These are phyloP conservation scores for Osmerus mordax DNA, from an alignment of 2,113 vertebrate species.

Conservation along the genomic window DNA sequence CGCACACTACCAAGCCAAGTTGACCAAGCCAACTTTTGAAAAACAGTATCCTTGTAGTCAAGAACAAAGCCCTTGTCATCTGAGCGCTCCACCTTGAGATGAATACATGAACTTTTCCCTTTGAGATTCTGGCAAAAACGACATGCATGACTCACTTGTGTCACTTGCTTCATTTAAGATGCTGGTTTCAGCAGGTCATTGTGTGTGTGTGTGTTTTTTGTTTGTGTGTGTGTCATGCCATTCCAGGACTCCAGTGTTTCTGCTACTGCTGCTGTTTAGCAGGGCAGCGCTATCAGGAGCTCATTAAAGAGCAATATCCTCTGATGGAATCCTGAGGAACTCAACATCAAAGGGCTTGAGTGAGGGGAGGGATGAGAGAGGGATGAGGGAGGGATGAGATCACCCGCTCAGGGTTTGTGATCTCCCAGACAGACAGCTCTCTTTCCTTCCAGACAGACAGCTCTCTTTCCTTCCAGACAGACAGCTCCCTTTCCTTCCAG, in stretches of 20 bases:
- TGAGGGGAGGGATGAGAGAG: background rate
- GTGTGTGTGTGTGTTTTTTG: background rate
- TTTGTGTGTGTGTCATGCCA: background rate
- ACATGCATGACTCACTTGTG: background rate
- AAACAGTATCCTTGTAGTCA: background rate
- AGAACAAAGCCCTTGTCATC: no score
- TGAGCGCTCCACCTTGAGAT: background rate
- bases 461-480: constrained; percentile 16
- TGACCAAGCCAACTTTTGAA: background rate
- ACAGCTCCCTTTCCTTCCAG: constrained; percentile 14
- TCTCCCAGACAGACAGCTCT: constrained; percentile 32
- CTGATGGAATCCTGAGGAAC: constrained; percentile 1
- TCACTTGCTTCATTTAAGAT: background rate
- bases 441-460: constrained; percentile 20
- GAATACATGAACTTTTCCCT: background rate
- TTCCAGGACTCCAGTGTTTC: no score
- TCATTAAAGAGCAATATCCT: constrained; percentile 55
- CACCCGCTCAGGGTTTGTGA: constrained; percentile 30
- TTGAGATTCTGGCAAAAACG: background rate
- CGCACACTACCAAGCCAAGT: background rate
- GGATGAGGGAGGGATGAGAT: background rate
- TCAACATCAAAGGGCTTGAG: constrained; percentile 39
- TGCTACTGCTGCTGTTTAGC: no score
- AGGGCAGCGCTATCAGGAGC: constrained; percentile 26
- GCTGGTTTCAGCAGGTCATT: background rate